Evolutionary conservation across 2,797 vertebrate genomes (phyloP).

Genomic region (Protonibea diacanthus): DNA sequence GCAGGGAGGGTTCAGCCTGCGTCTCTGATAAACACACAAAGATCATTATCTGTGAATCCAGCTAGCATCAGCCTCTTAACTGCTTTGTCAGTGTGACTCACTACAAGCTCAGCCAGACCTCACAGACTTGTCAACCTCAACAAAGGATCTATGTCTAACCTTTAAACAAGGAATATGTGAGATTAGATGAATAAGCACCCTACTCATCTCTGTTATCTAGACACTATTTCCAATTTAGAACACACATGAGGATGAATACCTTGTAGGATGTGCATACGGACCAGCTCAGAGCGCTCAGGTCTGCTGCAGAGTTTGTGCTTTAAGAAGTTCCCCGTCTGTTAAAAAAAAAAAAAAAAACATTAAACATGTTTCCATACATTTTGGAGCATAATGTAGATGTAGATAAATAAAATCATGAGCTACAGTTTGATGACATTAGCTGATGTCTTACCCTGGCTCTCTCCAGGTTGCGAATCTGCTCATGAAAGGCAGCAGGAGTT

Average conservation of each 20-base stretch:
- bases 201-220: slow-evolving; percentile 42
- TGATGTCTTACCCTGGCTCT: slow-evolving; percentile 92
- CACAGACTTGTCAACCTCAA: slow-evolving; percentile 22
- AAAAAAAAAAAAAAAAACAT: neutral
- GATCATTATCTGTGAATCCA: slow-evolving; percentile 34
- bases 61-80: slow-evolving; percentile 22
- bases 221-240: neutral
- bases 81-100: slow-evolving; percentile 64
- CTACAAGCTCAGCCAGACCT: slow-evolving; percentile 32
- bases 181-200: slow-evolving; percentile 39
- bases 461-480: slow-evolving; percentile 96
- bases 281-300: slow-evolving; percentile 93
- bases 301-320: slow-evolving; percentile 98
- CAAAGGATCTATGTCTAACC: slow-evolving; percentile 33
- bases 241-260: slow-evolving; percentile 80
- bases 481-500: slow-evolving; percentile 95
- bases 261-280: slow-evolving; percentile 98
- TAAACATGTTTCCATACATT: neutral
- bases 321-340: slow-evolving; percentile 95
- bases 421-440: neutral
- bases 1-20: slow-evolving; percentile 92
- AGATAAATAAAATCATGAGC: neutral
- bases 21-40: slow-evolving; percentile 87
- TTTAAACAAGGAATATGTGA: slow-evolving; percentile 25
- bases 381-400: neutral